These are phyloP conservation scores for Melanotaenia parkinsoni DNA, from an alignment of 2,797 vertebrate species.

Conservation along the genomic window DNA sequence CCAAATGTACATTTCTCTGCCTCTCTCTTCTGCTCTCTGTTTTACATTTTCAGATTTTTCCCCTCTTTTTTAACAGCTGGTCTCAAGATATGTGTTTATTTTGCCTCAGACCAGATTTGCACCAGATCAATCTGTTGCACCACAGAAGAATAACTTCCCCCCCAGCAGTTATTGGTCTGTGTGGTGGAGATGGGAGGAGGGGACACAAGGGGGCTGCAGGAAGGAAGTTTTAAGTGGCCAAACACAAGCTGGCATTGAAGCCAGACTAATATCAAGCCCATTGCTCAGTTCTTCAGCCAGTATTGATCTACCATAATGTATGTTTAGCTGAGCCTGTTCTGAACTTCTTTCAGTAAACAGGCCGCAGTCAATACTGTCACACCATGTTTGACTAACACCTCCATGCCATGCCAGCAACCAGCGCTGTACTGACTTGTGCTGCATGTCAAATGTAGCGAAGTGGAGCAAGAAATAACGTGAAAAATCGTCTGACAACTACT, in stretches of 20 bases:
- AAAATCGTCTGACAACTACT: constrained; percentile 44
- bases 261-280: constrained; percentile 77
- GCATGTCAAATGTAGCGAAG: constrained; percentile 54
- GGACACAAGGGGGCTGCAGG: constrained; percentile 38
- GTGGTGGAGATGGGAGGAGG: constrained; percentile 37
- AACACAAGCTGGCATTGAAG: constrained; percentile 55
- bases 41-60: constrained; percentile 58
- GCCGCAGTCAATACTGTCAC: constrained; percentile 75
- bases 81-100: constrained; percentile 67
- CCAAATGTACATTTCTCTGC: constrained; percentile 61
- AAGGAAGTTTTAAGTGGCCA: constrained; percentile 59
- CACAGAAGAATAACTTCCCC: constrained; percentile 56
- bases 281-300: constrained; percentile 73
- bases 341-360: constrained; percentile 79
- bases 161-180: constrained; percentile 54
- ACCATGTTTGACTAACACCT: constrained; percentile 74
- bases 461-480: constrained; percentile 1
- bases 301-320: constrained; percentile 80
- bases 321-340: constrained; percentile 81
- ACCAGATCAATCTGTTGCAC: constrained; percentile 64
- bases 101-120: constrained; percentile 67
- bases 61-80: constrained; percentile 18
- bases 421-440: constrained; percentile 34
- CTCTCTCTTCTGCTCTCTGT: constrained; percentile 45
- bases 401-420: constrained; percentile 51